These are phyloP conservation scores for Scrobipalpa costella DNA, from an alignment of 2,888 invertebrate genomes.

Conservation along the genomic window DNA sequence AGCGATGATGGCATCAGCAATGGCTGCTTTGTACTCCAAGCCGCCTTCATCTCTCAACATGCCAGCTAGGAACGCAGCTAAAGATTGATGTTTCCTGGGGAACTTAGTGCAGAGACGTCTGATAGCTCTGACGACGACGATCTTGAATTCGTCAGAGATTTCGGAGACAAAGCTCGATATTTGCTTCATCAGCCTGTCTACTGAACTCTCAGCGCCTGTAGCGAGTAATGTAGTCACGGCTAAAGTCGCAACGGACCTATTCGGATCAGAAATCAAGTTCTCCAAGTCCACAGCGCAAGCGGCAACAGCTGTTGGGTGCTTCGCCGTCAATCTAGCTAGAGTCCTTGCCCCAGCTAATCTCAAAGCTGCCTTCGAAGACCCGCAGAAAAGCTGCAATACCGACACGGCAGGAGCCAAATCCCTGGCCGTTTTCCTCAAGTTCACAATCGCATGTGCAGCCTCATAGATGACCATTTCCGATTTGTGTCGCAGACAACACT, in stretches of 20 bases:
- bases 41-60: conserved; percentile 99
- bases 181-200: conserved; percentile 99
- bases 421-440: conserved; percentile 90
- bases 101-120: conserved; percentile 96
- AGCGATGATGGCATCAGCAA: conserved; percentile 98
- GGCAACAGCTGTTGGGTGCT: conserved; percentile 97
- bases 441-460: conserved; percentile 98
- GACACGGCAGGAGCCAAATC: conserved; percentile 97
- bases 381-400: conserved; percentile 97
- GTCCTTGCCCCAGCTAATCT: conserved; percentile 99
- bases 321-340: conserved; percentile 96
- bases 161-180: conserved; percentile 99
- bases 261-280: conserved; percentile 98
- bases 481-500: conserved; percentile 96
- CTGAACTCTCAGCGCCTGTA: conserved; percentile 98
- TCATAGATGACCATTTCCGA: conserved; percentile 99
- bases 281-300: conserved; percentile 99
- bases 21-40: conserved; percentile 98
- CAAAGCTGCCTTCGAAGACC: conserved; percentile 97
- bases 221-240: conserved; percentile 99
- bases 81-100: conserved; percentile 96
- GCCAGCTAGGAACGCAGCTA: conserved; percentile 98
- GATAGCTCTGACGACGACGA: conserved; percentile 97
- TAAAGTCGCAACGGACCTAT: conserved; percentile 98
- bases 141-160: conserved; percentile 99